phyloP scores from a whole-genome alignment of 2,888 invertebrate genomes.

The Mimachlamys varia region DNA sequence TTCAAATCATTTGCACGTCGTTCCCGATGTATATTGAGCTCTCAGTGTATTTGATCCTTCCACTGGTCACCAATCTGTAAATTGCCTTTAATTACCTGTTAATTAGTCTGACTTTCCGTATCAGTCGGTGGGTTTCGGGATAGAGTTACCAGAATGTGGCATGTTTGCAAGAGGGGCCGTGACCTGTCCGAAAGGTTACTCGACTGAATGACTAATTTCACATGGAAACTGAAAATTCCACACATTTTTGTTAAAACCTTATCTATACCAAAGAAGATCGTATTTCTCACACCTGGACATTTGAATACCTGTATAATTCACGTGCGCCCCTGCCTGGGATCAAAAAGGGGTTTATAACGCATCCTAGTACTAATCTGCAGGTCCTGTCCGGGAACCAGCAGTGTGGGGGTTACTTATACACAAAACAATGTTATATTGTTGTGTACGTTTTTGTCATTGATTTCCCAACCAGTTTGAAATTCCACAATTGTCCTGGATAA shows the following conservation, averaged over 20 bases:
- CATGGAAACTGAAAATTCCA: constrained; percentile 19
- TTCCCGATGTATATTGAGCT: not conserved
- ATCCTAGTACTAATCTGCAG: constrained; percentile 7
- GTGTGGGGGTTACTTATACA: not conserved
- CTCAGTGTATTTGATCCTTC: not conserved
- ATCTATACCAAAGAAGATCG: constrained; percentile 20
- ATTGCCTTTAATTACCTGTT: constrained; percentile 25
- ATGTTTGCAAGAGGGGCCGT: not conserved
- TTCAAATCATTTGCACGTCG: not conserved
- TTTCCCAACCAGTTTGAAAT: not conserved
- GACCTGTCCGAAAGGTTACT: constrained; percentile 16
- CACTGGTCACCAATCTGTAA: constrained; percentile 7
- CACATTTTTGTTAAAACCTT: constrained; percentile 27
- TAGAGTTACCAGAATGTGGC: constrained; percentile 8
- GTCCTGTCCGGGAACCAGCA: not conserved
- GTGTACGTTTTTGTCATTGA: not conserved
- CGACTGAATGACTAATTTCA: not conserved
- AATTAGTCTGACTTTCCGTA: constrained; percentile 11
- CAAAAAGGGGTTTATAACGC: not conserved
- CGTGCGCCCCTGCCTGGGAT: not conserved
- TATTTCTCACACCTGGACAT: constrained; percentile 18
- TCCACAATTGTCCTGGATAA: not conserved
- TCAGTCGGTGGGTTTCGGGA: not conserved
- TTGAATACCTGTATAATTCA: constrained; percentile 28
- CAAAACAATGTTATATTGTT: not conserved